Evolutionary conservation across 2,113 vertebrate species (phyloP).

Genomic region (Osmerus eperlanus): DNA sequence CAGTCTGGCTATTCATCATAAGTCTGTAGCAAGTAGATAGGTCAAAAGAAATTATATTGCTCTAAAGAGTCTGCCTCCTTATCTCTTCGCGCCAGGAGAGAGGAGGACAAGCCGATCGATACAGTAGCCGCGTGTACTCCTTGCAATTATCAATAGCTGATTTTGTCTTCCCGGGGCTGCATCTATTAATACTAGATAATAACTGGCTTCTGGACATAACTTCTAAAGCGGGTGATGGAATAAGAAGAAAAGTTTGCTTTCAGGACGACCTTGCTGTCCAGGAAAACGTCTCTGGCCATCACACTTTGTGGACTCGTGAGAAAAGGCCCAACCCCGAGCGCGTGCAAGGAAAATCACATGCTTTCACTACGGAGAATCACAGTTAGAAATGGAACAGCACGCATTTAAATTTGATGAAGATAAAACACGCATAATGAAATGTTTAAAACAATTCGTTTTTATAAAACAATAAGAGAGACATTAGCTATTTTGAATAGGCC

Average conservation of each 20-base stretch:
- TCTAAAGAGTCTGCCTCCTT: conserved; percentile 99
- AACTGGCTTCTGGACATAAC: conserved; percentile 84
- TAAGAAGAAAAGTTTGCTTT: conserved; percentile 55
- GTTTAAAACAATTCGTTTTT: too few species aligned
- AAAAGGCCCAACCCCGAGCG: conserved; percentile 41
- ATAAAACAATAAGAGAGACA: too few species aligned
- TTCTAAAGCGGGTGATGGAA: conserved; percentile 61
- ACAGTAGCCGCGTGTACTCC: conserved; percentile 94
- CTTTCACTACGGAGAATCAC: neutral
- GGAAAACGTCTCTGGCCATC: conserved; percentile 54
- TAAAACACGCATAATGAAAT: neutral
- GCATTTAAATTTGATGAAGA: neutral
- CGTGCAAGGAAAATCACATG: conserved; percentile 1
- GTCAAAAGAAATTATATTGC: conserved; percentile 99
- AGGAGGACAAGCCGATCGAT: conserved; percentile 98
- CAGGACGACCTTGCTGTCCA: conserved; percentile 70
- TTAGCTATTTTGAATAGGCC: too few species aligned
- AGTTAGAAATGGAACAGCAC: neutral
- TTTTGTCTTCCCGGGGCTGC: conserved; percentile 95
- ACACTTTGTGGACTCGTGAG: conserved; percentile 52
- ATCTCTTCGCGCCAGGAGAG: conserved; percentile 98
- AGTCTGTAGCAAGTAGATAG: conserved; percentile 99
- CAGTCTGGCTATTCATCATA: conserved; percentile 99
- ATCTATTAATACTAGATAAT: conserved; percentile 99
- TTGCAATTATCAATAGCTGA: conserved; percentile 99